Conservation (phyloP, 2,797 vertebrate species). For the Epinephelus coioides region DNA sequence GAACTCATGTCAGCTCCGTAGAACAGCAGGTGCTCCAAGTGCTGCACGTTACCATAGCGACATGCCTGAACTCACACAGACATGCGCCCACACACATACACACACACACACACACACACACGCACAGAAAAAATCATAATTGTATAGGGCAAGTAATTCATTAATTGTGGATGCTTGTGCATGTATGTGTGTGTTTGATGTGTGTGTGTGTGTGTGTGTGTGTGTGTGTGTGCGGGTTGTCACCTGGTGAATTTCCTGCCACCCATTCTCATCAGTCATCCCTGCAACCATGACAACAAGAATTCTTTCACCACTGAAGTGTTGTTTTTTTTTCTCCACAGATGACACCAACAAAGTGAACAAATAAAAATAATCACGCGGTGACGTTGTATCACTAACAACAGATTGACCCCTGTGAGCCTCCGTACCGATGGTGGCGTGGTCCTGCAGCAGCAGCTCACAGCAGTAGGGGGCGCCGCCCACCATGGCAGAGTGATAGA, state of each 20-base stretch:
- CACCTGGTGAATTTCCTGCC: conserved; percentile 99
- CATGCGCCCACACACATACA: conserved; percentile 46
- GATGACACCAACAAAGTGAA: conserved; percentile 13
- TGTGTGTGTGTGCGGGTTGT: conserved; percentile 37
- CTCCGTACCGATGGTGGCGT: conserved; percentile 87
- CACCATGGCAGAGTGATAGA: conserved; percentile 97
- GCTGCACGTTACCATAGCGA: conserved; percentile 98
- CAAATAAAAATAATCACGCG: conserved; percentile 7
- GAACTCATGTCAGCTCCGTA: conserved; percentile 97
- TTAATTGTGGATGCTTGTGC: conserved; percentile 25
- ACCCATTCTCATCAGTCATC: conserved; percentile 95
- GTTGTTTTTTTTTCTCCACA: conserved; percentile 16
- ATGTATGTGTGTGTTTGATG: conserved; percentile 21
- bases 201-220: conserved; percentile 14
- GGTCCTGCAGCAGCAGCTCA: conserved; percentile 95
- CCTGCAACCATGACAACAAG: conserved; percentile 82
- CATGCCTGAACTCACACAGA: conserved; percentile 88
- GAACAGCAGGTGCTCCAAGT: conserved; percentile 97
- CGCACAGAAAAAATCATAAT: conserved; percentile 42
- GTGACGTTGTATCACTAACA: no score
- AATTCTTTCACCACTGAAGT: conserved; percentile 35
- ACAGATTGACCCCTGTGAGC: not conserved
- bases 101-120: conserved; percentile 4
- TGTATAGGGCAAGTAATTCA: conserved; percentile 23
- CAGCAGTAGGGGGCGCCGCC: conserved; percentile 98